phyloP scores from a whole-genome alignment of 2,113 vertebrate species.

The Bungarus multicinctus region DNA sequence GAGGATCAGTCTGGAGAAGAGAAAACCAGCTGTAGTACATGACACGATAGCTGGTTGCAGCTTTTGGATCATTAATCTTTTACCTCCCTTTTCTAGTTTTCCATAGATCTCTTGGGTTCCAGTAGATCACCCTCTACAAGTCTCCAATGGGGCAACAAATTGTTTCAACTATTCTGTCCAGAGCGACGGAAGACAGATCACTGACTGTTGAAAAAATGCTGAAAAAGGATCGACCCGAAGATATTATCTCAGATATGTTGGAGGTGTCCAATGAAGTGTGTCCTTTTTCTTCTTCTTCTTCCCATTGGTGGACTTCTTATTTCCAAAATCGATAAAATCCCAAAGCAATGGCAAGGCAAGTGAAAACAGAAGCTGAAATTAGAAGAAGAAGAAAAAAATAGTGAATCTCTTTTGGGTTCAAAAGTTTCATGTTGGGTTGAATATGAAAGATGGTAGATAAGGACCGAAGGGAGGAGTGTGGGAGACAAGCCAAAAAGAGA shows the following conservation, averaged over 20 bases:
- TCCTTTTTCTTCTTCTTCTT: neutral
- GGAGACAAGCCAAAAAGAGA: too few relatives aligned
- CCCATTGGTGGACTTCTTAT: conserved; percentile 37
- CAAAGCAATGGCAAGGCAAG: conserved; percentile 87
- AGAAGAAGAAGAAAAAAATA: neutral
- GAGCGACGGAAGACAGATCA: neutral
- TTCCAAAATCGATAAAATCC: conserved; percentile 91
- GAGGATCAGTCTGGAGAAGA: neutral
- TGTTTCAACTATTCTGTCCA: too few relatives aligned
- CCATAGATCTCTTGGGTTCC: neutral
- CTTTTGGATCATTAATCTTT: neutral
- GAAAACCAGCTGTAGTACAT: neutral
- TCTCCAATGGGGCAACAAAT: too few relatives aligned
- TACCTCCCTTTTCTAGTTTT: neutral
- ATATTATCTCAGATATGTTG: accelerated
- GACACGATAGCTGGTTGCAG: too few relatives aligned
- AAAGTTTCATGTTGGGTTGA: neutral
- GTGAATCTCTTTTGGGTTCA: neutral
- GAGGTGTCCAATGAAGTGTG: neutral
- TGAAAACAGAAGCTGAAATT: conserved; percentile 83
- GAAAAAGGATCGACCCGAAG: neutral
- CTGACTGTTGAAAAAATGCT: neutral
- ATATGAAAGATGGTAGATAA: too few relatives aligned
- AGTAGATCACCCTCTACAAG: neutral
- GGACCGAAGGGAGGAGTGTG: too few relatives aligned